Conservation (phyloP, 2,113 vertebrate species). For the Menura novaehollandiae region DNA sequence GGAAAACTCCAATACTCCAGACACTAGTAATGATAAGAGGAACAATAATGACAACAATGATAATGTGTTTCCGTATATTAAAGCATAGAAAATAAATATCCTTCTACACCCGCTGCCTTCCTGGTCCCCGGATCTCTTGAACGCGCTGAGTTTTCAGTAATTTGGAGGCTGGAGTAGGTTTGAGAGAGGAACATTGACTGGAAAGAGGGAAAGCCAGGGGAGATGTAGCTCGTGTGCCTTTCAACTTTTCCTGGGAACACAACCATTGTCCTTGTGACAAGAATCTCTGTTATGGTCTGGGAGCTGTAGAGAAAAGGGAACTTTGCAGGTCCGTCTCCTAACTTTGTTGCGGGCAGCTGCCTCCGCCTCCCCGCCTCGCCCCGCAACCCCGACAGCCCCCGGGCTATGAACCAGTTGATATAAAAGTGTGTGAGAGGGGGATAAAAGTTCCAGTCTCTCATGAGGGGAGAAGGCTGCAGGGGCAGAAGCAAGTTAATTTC, state of each 20-base stretch:
- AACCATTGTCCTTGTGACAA: conserved; percentile 30
- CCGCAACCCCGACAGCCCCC: not conserved
- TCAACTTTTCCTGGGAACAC: conserved; percentile 9
- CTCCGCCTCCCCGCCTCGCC: not conserved
- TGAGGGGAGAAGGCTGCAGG: conserved; percentile 31
- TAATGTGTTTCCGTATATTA: not conserved
- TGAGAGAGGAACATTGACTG: not conserved
- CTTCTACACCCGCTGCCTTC: not conserved
- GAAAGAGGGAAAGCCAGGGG: not conserved
- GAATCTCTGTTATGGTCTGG: conserved; percentile 36
- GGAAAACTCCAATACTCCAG: conserved; percentile 9
- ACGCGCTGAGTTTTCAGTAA: not conserved
- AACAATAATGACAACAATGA: not conserved
- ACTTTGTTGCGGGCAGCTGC: not conserved
- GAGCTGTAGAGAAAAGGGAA: conserved; percentile 23
- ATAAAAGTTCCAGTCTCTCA: conserved; percentile 22
- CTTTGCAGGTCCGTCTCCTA: not conserved
- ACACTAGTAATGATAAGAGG: not conserved
- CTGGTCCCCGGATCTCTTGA: not conserved
- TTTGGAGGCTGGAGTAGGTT: not conserved
- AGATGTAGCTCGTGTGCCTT: conserved; percentile 20
- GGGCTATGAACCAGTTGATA: not conserved
- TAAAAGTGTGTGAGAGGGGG: not conserved
- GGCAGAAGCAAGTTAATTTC: conserved; percentile 63
- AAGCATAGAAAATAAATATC: not conserved